A percentile compares a stretch with the other conserved stretches of the same genome.
Conservation (phyloP, 2,797 vertebrate genomes). For the Discoglossus pictus region DNA sequence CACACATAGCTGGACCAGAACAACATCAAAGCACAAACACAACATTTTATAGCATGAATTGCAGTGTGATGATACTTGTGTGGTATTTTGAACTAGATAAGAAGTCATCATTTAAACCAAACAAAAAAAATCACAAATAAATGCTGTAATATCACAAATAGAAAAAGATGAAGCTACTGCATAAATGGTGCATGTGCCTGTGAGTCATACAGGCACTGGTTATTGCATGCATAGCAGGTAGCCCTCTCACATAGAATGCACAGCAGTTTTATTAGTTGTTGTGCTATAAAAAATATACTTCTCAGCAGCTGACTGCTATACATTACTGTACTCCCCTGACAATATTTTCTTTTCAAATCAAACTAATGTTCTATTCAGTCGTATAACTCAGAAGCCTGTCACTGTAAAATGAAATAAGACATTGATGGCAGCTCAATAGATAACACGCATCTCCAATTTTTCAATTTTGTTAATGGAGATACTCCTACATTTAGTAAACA, state of each 20-base stretch:
- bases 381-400: constrained; percentile 43
- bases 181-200: constrained; percentile 28
- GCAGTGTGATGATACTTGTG: neutral
- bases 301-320: constrained; percentile 33
- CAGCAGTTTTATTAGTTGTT: constrained; percentile 32
- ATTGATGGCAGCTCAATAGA: constrained; percentile 42
- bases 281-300: constrained; percentile 30
- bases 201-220: constrained; percentile 9
- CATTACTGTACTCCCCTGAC: constrained; percentile 38
- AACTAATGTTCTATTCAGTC: constrained; percentile 42
- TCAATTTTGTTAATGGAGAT: constrained; percentile 46
- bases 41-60: constrained; percentile 4
- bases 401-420: constrained; percentile 36
- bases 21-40: constrained; percentile 9
- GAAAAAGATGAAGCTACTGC: constrained; percentile 4
- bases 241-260: constrained; percentile 22
- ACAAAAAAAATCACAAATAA: neutral
- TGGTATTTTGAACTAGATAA: neutral
- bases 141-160: neutral
- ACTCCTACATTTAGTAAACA: constrained; percentile 44
- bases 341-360: constrained; percentile 49
- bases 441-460: constrained; percentile 42
- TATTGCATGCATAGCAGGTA: constrained; percentile 20
- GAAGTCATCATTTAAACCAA: constrained; percentile 1
- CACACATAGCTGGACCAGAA: constrained; percentile 8